Evolutionary conservation across 2,113 vertebrate genomes (phyloP), one percentile per base, ranked within the genome.

Genomic region (Myxocyprinus asiaticus): DNA sequence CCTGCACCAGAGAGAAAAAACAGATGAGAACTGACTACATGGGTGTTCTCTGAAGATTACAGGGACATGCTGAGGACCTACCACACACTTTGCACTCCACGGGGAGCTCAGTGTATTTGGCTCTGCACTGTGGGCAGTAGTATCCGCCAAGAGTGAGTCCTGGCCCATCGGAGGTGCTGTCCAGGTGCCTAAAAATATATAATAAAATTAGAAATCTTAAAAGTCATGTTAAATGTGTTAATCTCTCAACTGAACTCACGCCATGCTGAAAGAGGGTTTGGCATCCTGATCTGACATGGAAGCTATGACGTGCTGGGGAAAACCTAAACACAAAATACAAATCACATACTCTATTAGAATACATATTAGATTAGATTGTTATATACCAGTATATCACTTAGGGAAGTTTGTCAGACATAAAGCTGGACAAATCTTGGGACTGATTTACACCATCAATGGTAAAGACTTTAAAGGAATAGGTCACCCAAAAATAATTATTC

Each of bases 61-160:
- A 61, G 10, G 76, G 50, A 68, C 64, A 68, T 7, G 1, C 9
- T 9, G 4, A 17, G 48, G 14, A 86, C 96, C 74, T 91, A 99
- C 98, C 96, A 84, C 98, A 99, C 75, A 99, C 91, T 94, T 96
- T 99, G 89, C 98, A 99, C 87, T 99, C 98, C 80, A 99, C 97
- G 0, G 98, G 98, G 63, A 99, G 95, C 80, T 99, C 97, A 12
- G 91, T 93, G 90, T 98, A 99, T 84, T 99, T 99, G 47, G 94
- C 94, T 81, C 94, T 94, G 83, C 98, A 99, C 81, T 99, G 98
- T 0, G 98, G 98, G 81, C 98, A 99, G 84, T 95, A 98, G 87
- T 96, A 99, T 0, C 98, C 98, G 79, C 95, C 96, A 44, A 99
- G 87, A 5, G 94, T 94, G 65, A 99, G 93, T 61, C 90, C 93